Evolutionary conservation across 92 coral and sea anemone genomes (phyloP).

Genomic region (Pocillopora meandrina): DNA sequence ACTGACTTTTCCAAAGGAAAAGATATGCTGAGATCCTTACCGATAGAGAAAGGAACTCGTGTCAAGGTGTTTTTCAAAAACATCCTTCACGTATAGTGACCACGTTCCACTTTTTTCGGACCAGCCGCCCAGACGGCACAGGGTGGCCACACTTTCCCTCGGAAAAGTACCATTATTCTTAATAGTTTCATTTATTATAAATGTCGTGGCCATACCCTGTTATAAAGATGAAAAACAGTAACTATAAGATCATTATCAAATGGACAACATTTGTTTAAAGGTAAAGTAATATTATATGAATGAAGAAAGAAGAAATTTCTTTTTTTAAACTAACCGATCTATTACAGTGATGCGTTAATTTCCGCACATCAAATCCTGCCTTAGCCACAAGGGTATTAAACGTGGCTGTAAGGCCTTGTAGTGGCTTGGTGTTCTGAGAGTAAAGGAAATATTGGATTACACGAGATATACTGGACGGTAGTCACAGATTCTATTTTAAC

Average conservation of each 20-base stretch:
- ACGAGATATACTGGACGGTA: no score
- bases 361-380: neutral
- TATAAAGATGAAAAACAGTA: no score
- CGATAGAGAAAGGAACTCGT: neutral
- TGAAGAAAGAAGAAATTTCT: neutral
- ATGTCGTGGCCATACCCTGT: slow-evolving; percentile 7
- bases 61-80: neutral
- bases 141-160: neutral
- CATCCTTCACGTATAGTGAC: neutral
- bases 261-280: neutral
- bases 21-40: neutral
- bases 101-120: neutral
- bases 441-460: no score
- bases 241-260: no score
- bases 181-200: neutral
- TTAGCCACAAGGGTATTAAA: neutral
- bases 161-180: neutral
- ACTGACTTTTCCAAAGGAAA: no score
- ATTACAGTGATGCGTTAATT: neutral
- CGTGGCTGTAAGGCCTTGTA: no score
- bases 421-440: no score
- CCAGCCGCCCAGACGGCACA: slow-evolving; percentile 4
- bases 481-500: no score
- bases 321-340: neutral
- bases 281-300: neutral